Base-by-base conservation (phyloP, 1,140 invertebrate genomes). In the Venturia canescens region DNA sequence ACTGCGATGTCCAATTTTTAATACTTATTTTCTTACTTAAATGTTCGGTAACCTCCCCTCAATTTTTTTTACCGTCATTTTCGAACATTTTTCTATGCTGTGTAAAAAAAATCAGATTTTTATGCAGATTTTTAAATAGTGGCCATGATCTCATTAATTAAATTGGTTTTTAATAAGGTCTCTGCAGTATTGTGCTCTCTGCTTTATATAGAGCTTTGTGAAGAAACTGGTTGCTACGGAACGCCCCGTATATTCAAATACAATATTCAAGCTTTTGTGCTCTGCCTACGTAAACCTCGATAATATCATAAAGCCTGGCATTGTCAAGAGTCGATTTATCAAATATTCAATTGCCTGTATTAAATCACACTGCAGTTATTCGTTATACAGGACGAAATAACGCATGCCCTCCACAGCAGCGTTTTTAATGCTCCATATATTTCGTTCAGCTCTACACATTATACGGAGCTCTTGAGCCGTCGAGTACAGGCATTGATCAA, bases 281-380 rank as follows among this genome's bases (percentile, higher is more conserved):
- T 23, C 23, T 74, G 16, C 23, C n/a, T 63, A 63, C 60, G 26
- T 53, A 74, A 74, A 23, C 71, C 44, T 5, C 48, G 31, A 50
- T 29, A 53, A 74, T 44, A 34, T 71, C 31, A 48, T 23, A 48
- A 71, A 71, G 67, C 67, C 31, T 71, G 16, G 16, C 67, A 71
- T 71, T 71, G 69, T 44, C 31, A 38, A 48, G 26, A 15, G 4
- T 23, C n/a, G 69, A 71, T 48, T 71, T 23, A 48, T 71, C n/a
- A 48, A 71, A 71, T 48, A 71, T 71, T 48, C 69, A 48, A 71
- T 71, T 71, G 69, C 34, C 38, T 71, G 16, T 38, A 71, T 71
- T 48, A 71, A 44, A 71, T 71, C 31, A 71, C 38, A 71, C 16
- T 48, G 69, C 69, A 44, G 69, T n/a, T 71, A 71, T 71, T 71